A percentile compares a stretch with the other conserved stretches of the same genome.
Conservation (phyloP, 2,888 invertebrate species). For the Heliconius hortense region DNA sequence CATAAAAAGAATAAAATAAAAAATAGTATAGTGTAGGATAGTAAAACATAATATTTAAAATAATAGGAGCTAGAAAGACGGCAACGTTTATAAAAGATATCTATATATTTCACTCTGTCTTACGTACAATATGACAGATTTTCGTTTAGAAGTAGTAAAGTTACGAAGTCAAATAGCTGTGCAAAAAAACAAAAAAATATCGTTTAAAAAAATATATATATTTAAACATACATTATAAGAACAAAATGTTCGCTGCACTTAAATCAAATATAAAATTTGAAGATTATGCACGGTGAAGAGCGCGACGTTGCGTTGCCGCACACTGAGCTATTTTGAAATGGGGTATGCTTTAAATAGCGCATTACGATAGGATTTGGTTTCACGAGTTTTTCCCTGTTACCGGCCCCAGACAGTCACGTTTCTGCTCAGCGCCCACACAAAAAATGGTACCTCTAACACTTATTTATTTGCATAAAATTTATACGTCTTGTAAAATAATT, state of each 20-base stretch:
- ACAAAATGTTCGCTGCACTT: conserved; percentile 61
- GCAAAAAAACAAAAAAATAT: not conserved
- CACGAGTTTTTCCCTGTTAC: conserved; percentile 79
- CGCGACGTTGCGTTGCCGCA: conserved; percentile 79
- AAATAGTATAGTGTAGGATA: too few relatives aligned
- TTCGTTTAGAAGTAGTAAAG: not conserved
- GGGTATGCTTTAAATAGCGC: conserved; percentile 81
- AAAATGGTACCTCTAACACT: conserved; percentile 64
- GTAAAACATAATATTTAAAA: too few relatives aligned
- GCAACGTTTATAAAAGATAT: not conserved
- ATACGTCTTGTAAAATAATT: conserved; percentile 30
- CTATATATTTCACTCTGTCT: not conserved
- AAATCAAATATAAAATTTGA: conserved; percentile 76
- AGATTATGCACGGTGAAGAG: conserved; percentile 77
- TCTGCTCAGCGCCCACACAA: conserved; percentile 68
- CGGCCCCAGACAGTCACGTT: conserved; percentile 65
- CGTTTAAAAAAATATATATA: not conserved
- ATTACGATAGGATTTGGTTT: conserved; percentile 82
- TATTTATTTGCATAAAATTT: conserved; percentile 50
- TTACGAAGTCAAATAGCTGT: not conserved
- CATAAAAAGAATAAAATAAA: too few relatives aligned
- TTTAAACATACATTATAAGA: not conserved
- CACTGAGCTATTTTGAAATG: conserved; percentile 78
- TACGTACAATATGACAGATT: not conserved
- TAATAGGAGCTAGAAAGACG: too few relatives aligned